Evolutionary conservation across 1,140 invertebrate species (phyloP), one percentile per base, ranked within the genome.

Genomic region (Pararge aegeria): DNA sequence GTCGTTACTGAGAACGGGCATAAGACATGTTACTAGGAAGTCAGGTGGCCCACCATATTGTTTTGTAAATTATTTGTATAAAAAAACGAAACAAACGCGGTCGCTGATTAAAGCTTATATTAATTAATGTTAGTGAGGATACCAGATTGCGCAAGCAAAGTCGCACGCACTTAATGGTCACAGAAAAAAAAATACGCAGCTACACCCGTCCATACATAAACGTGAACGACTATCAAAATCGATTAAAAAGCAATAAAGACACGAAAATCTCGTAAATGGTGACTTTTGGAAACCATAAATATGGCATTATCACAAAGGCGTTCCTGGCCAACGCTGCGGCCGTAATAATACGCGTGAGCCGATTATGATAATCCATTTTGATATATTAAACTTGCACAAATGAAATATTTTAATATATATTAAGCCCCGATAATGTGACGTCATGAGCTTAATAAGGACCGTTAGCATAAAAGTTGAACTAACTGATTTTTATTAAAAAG

Each of bases 271-370:
- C 0, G 10, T 34, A 34, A 34, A 34, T 34, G 30, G 30, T 34
- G 30, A 34, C 30, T 34, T 34, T 34, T 34, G 30, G 30, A 34
- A 34, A 34, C 30, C 30, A 34, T 34, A 34, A 34, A 34, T 34
- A 34, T 34, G 9, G 30, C 30, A 34, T 34, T 34, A 34, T 34
- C 30, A 34, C 30, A 34, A 34, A 34, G 30, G 30, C 10, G 30
- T 2, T n/a, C 10, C 30, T n/a, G 30, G 30, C 3, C 10, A 34
- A 12, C 12, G 30, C 9, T 12, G 30, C 9, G 9, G 30, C 10
- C 30, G 30, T 34, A 34, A 34, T 34, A 10, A 7, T 30, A 34
- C 30, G 30, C 30, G 30, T 34, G 30, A 34, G 30, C 30, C 30
- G 30, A 34, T 34, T 34, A 34, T 34, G 30, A 34, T 34, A 34